phyloP scores from a whole-genome alignment of 1,140 invertebrate species.

The Gryon sp. region DNA sequence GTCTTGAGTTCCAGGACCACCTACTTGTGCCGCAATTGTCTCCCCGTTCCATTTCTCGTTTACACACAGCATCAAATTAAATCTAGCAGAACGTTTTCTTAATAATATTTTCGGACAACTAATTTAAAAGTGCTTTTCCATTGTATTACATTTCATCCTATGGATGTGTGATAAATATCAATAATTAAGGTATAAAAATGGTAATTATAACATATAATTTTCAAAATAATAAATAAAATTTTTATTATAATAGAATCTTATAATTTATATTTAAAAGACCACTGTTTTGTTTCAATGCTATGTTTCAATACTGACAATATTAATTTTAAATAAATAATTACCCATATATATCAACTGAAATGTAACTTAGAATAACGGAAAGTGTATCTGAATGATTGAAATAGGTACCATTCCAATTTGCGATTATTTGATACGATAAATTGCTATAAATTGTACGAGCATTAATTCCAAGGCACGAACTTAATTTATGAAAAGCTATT shows the following conservation, averaged over 20 bases:
- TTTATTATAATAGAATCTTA: no score
- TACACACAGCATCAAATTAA: slow-evolving; percentile 69
- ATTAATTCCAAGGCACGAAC: slow-evolving; percentile 37
- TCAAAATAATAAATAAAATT: no score
- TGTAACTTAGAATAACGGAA: no score
- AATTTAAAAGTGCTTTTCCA: slow-evolving; percentile 76
- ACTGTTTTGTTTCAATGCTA: no score
- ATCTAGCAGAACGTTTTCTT: slow-evolving; percentile 76
- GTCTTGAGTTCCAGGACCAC: slow-evolving; percentile 1
- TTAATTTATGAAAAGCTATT: slow-evolving; percentile 48
- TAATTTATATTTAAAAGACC: no score
- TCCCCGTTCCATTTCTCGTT: slow-evolving; percentile 29
- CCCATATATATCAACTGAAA: no score
- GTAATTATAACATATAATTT: no score
- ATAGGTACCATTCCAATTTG: neutral
- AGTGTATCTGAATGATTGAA: slow-evolving; percentile 11
- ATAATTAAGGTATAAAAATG: no score
- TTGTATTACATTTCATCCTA: slow-evolving; percentile 64
- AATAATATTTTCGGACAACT: slow-evolving; percentile 71
- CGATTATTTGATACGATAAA: slow-evolving; percentile 2
- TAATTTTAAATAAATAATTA: no score
- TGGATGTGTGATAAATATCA: no score
- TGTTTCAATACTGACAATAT: no score
- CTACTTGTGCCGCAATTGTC: slow-evolving; percentile 24
- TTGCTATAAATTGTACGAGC: slow-evolving; percentile 21